Conservation (phyloP, 1,140 invertebrate genomes). For the Sinella curviseta region DNA sequence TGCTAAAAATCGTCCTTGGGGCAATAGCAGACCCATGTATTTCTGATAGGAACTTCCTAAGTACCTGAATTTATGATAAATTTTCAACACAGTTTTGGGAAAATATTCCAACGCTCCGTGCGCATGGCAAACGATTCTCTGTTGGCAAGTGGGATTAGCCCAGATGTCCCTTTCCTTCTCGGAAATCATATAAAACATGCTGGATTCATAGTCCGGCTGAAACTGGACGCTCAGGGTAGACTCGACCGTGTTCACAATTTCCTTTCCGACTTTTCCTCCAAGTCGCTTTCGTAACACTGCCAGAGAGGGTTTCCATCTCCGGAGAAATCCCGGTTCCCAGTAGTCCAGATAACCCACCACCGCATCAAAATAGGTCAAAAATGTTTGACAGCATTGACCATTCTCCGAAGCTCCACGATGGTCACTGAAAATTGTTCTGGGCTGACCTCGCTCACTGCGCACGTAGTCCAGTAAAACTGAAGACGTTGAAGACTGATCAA, state of each 20-base stretch:
- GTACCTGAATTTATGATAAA: slow-evolving; percentile 24
- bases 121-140: slow-evolving; percentile 2
- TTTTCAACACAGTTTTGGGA: background rate
- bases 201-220: background rate
- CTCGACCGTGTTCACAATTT: background rate
- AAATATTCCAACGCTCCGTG: background rate
- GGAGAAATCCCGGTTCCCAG: background rate
- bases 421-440: slow-evolving; percentile 13
- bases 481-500: background rate
- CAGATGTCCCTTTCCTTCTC: background rate
- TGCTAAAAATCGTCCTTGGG: too few species aligned
- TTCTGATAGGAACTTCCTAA: background rate
- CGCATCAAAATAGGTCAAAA: background rate
- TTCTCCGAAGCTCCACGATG: background rate
- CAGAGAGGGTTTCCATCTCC: background rate
- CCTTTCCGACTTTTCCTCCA: background rate
- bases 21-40: too few species aligned
- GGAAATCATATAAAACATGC: slow-evolving; percentile 14
- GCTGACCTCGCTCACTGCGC: background rate
- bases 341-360: background rate
- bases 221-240: background rate
- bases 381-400: background rate
- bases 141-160: background rate
- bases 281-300: background rate
- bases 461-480: background rate